These are phyloP conservation scores for Alosa alosa DNA, from an alignment of 2,113 vertebrate species.

Conservation along the genomic window DNA sequence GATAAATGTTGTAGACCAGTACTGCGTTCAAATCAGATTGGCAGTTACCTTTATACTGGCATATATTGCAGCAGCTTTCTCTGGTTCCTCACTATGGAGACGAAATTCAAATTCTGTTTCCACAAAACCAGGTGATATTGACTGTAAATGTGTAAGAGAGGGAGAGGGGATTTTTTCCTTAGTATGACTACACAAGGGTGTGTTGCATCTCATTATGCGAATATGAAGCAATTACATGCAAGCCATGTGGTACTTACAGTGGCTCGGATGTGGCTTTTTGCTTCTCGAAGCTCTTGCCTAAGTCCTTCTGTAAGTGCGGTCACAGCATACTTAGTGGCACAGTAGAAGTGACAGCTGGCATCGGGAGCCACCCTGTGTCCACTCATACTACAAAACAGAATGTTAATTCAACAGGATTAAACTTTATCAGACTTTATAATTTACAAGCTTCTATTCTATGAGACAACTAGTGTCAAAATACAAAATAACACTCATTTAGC, in stretches of 20 bases:
- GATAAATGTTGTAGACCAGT: neutral
- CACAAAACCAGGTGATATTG: conserved; percentile 81
- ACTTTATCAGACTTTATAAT: neutral
- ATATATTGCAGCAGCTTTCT: conserved; percentile 77
- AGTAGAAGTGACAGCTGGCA: conserved; percentile 79
- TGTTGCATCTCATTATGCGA: neutral
- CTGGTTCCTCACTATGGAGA: conserved; percentile 73
- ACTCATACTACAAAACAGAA: conserved; percentile 71
- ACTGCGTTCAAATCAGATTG: neutral
- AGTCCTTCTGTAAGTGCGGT: conserved; percentile 84
- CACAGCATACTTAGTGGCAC: conserved; percentile 82
- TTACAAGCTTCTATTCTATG: too few relatives aligned
- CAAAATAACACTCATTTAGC: too few relatives aligned
- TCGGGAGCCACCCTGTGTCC: conserved; percentile 73
- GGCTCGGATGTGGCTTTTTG: conserved; percentile 81
- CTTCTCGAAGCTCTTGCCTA: conserved; percentile 81
- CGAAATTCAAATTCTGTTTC: conserved; percentile 80
- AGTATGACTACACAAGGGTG: too few relatives aligned
- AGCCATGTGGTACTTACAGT: conserved; percentile 70
- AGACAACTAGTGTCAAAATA: too few relatives aligned
- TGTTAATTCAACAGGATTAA: neutral
- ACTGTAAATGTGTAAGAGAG: conserved; percentile 52
- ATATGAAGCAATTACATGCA: neutral
- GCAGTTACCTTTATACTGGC: conserved; percentile 73
- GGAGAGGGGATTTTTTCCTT: too few relatives aligned